These are phyloP conservation scores for Epistrophella euchroma DNA, from an alignment of 2,888 invertebrate genomes.

Conservation along the genomic window DNA sequence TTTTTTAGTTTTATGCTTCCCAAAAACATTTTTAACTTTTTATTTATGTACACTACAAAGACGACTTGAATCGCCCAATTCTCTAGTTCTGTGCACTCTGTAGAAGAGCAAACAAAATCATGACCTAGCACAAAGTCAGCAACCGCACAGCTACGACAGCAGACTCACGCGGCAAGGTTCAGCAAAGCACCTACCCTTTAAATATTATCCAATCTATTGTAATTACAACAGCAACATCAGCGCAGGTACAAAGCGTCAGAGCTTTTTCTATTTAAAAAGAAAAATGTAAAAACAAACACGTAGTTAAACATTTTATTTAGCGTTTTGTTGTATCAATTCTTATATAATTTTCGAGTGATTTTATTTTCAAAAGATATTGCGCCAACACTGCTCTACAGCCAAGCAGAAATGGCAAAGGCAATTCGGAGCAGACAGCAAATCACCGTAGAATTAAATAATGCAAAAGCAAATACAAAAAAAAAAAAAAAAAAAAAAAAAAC, in stretches of 20 bases:
- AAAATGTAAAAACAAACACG: slow-evolving; percentile 1
- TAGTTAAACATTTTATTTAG: slow-evolving; percentile 44
- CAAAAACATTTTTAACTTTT: slow-evolving; percentile 34
- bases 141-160: slow-evolving; percentile 31
- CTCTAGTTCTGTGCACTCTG: not conserved
- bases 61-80: not conserved
- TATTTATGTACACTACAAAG: not conserved
- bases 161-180: slow-evolving; percentile 30
- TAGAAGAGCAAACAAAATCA: slow-evolving; percentile 55
- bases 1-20: slow-evolving; percentile 1
- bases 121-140: slow-evolving; percentile 71
- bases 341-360: slow-evolving; percentile 59
- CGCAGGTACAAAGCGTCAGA: slow-evolving; percentile 27
- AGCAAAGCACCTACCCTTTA: slow-evolving; percentile 33
- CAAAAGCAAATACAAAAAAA: not conserved
- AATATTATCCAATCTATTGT: slow-evolving; percentile 7
- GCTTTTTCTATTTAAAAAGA: slow-evolving; percentile 59
- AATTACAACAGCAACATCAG: not conserved
- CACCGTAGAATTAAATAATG: slow-evolving; percentile 50
- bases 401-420: slow-evolving; percentile 29
- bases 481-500: not conserved
- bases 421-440: slow-evolving; percentile 37
- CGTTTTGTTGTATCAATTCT: slow-evolving; percentile 62
- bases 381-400: slow-evolving; percentile 50
- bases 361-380: slow-evolving; percentile 48